Evolutionary conservation across 2,888 invertebrate genomes (phyloP), one percentile per base, ranked within the genome.

Genomic region (Alsophila aescularia): DNA sequence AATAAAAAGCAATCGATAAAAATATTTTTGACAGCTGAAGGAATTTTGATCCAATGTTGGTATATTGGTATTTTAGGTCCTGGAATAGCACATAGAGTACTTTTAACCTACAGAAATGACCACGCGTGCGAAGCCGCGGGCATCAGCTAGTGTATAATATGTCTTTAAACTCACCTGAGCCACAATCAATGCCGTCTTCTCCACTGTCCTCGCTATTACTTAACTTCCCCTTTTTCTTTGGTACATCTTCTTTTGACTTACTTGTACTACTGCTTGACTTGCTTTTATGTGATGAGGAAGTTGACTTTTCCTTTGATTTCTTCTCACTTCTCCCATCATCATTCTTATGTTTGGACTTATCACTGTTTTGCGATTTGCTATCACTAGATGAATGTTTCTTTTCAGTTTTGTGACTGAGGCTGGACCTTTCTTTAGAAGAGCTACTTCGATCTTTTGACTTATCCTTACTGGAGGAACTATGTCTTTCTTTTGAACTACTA

Each of bases 171-270:
- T 24, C 7, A 93, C 94, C 94, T 83, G 94, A 95, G 49, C 93
- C 93, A 69, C 94, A 94, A 77, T 95, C 95, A 57, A 96, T 96
- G 43, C 95, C 94, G 70, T 93, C 93, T 50, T 93, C 63, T 9
- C 53, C 93, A 59, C 85, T 89, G 40, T 90, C 83, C 34, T 87
- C 83, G 57, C 70, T 70, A 57, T 65, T 62, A 47, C 61, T 79
- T 50, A 69, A 65, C 62, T 79, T 77, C 49, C 70, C 64, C 74
- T 79, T 89, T 78, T 85, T 89, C 87, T 90, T 90, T 86, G 89
- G 88, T 83, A 78, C 75, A 55, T 83, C 81, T 66, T 87, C 90
- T 67, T 85, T 85, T 49, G 78, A 74, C 71, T 82, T 85, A 75
- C 45, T 50, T 2, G 50, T 50, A 50, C 55, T 55, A 55, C 74